A percentile compares a stretch with the other conserved stretches of the same genome.
These are phyloP conservation scores for Bombus polaris DNA, from an alignment of 1,140 invertebrate genomes.

Conservation along the genomic window DNA sequence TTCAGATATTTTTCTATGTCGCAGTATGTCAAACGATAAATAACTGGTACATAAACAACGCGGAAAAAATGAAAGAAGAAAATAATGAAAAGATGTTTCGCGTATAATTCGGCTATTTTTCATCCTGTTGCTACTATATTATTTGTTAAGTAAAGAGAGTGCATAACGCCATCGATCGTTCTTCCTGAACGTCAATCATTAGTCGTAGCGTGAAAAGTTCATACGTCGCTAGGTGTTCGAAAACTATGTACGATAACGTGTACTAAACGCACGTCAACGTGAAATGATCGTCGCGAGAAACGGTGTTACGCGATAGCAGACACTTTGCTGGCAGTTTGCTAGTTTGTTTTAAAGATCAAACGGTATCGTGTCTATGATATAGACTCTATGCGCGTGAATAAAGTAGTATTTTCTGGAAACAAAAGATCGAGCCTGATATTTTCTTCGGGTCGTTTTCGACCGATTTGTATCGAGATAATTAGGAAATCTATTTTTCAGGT, in stretches of 20 bases:
- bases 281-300: background rate
- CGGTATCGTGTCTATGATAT: background rate
- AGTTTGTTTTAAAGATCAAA: background rate
- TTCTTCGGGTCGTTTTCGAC: too few species aligned
- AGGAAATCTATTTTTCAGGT: too few species aligned
- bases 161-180: background rate
- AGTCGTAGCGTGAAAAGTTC: constrained; percentile 9
- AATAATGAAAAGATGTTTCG: background rate
- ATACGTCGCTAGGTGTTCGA: background rate
- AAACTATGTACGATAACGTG: background rate
- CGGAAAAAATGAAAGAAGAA: background rate
- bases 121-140: background rate
- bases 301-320: background rate
- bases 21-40: too few species aligned
- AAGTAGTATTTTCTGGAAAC: too few species aligned
- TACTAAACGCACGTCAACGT: background rate
- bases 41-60: background rate
- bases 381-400: too few species aligned
- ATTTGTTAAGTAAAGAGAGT: background rate
- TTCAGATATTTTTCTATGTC: too few species aligned
- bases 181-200: background rate
- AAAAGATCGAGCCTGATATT: too few species aligned
- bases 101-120: background rate
- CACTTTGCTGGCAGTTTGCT: background rate
- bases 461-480: too few species aligned